Evolutionary conservation across 2,113 vertebrate species (phyloP), one percentile per base, ranked within the genome.

Genomic region (Dicentrarchus labrax): DNA sequence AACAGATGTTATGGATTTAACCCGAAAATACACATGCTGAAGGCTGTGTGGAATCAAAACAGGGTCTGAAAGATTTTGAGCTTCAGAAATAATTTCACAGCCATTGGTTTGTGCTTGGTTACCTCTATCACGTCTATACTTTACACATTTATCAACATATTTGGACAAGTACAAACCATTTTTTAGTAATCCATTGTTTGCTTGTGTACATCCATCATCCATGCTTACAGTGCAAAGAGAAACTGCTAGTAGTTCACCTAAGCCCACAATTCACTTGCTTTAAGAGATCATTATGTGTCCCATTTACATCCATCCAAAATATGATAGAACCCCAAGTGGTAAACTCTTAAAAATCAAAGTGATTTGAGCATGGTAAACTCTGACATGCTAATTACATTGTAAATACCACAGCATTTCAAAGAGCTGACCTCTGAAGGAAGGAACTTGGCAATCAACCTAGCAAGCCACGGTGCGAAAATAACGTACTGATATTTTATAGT

Each of bases 1-100:
- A 54, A 36, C 73, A 65, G 48, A 54, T 76, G 71, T 70, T 39
- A 19, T 43, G 51, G 50, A 85, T 70, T 62, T 47, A 69, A 7
- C 60, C 12, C 5, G 17, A 21, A 73, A 59, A 60, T 19, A 53
- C 38, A 78, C 22, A 59, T 38, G 17, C 22, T 54, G 57, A 70
- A 9, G 47, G 4, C 1, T 47, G 41, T 6, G 13, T 62, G 36
- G 56, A 43, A 51, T 51, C 43, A 50, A 48, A 73, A 21, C 22
- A 38, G 30, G 57, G 6, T 61, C 30, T 30, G 30, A 30, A 30
- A 30, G 2, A 30, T 30, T 30, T 30, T 30, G 30, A 30, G 30
- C 30, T 30, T 30, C 4, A 30, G 30, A 30, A 30, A 30, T 30
- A 30, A 30, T 30, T 30, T 30, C 30, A 30, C 30, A 30, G 30